Evolutionary conservation across 1,140 invertebrate species (phyloP).

Genomic region (Rhizoglyphus robini): DNA sequence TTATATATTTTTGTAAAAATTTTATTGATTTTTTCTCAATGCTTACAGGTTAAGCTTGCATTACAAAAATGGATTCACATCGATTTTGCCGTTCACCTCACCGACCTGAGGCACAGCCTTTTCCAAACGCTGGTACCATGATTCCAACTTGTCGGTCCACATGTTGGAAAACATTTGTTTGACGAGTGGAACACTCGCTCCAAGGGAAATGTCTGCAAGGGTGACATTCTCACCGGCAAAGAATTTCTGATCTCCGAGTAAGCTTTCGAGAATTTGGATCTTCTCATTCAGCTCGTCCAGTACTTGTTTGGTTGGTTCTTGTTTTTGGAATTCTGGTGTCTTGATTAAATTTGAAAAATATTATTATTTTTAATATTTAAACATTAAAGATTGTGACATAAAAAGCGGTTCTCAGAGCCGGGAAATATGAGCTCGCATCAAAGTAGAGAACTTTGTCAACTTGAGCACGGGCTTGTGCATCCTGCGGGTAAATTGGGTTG

Average conservation of each 20-base stretch:
- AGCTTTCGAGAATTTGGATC: not conserved
- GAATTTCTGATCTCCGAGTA: slow-evolving; percentile 28
- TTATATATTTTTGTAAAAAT: too few species aligned
- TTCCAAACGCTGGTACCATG: not conserved
- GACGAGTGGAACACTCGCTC: slow-evolving; percentile 25
- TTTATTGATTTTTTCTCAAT: too few species aligned
- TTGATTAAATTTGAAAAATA: too few species aligned
- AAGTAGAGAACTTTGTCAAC: slow-evolving; percentile 59
- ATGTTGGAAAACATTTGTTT: slow-evolving; percentile 28
- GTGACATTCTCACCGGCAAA: slow-evolving; percentile 44
- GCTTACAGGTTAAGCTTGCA: too few species aligned
- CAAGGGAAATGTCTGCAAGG: slow-evolving; percentile 44
- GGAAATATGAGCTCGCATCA: slow-evolving; percentile 37
- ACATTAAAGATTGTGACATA: too few species aligned
- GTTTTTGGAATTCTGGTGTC: not conserved
- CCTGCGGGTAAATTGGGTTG: slow-evolving; percentile 51
- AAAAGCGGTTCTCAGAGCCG: slow-evolving; percentile 30
- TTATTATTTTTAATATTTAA: too few species aligned
- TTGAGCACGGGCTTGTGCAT: slow-evolving; percentile 48
- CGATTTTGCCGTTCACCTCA: too few species aligned
- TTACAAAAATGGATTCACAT: too few species aligned
- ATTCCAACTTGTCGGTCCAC: not conserved
- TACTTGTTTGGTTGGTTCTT: not conserved
- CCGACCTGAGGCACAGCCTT: not conserved
- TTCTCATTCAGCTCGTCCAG: not conserved